phyloP scores from a whole-genome alignment of 2,888 invertebrate species.

The Epistrophe eligans region DNA sequence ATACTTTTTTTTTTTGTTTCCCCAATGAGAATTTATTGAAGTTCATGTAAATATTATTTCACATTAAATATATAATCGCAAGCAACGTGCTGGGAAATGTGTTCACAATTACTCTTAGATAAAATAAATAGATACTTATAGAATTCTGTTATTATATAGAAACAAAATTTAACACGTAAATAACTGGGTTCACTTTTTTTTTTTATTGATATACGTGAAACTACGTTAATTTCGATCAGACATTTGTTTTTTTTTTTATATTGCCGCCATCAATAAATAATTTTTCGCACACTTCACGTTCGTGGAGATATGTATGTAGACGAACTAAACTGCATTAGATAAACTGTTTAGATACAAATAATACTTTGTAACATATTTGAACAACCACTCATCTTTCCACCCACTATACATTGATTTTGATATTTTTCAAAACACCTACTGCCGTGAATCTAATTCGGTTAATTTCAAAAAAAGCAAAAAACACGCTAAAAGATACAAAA shows the following conservation, averaged over 20 bases:
- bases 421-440: constrained; percentile 49
- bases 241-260: constrained; percentile 17
- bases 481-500: constrained; percentile 28
- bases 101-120: constrained; percentile 17
- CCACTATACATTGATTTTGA: constrained; percentile 12
- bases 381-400: constrained; percentile 18
- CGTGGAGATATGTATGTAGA: not conserved
- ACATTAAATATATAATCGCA: constrained; percentile 15
- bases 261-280: constrained; percentile 9
- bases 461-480: not conserved
- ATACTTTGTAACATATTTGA: constrained; percentile 36
- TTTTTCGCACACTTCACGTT: constrained; percentile 9
- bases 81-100: constrained; percentile 31
- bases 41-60: constrained; percentile 27
- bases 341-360: constrained; percentile 18
- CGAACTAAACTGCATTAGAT: constrained; percentile 8
- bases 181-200: not conserved
- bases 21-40: constrained; percentile 2
- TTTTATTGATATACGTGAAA: constrained; percentile 26
- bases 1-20: not conserved
- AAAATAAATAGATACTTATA: not conserved
- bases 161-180: constrained; percentile 2
- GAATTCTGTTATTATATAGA: not conserved
- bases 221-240: constrained; percentile 32
- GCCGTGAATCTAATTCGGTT: not conserved